Evolutionary conservation across 1,140 invertebrate genomes (phyloP).

Genomic region (Ceratosolen solmsi): DNA sequence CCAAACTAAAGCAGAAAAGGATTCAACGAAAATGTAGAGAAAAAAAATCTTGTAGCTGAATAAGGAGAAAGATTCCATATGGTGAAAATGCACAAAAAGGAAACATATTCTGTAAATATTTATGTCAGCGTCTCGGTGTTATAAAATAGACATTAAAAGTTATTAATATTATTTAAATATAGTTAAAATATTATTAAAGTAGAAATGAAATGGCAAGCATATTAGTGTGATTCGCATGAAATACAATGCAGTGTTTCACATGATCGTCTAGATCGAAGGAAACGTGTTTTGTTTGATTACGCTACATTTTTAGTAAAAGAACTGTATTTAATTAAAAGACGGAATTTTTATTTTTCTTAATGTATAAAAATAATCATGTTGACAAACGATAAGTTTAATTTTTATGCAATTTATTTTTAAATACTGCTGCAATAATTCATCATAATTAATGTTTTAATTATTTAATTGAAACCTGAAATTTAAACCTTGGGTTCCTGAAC

Average conservation of each 20-base stretch:
- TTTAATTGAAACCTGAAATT: neutral
- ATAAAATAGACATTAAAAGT: constrained; percentile 12
- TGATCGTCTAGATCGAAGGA: neutral
- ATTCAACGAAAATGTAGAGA: neutral
- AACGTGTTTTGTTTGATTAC: neutral
- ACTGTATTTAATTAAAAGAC: neutral
- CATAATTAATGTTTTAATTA: neutral
- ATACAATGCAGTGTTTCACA: neutral
- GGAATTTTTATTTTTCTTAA: neutral
- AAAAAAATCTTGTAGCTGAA: neutral
- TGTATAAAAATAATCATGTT: neutral
- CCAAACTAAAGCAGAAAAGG: constrained; percentile 6
- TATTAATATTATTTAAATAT: no score
- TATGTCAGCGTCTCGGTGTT: constrained; percentile 30
- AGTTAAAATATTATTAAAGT: no score
- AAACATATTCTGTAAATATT: constrained; percentile 42
- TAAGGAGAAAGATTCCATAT: constrained; percentile 6
- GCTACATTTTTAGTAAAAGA: neutral
- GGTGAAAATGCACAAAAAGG: constrained; percentile 28
- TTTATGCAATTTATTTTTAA: neutral
- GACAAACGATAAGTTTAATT: neutral
- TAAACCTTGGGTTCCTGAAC: neutral
- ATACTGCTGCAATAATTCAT: neutral
- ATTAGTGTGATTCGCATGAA: neutral
- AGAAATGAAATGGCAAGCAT: neutral